Conservation (phyloP, 1,140 invertebrate genomes). For the Drosophila virilis region DNA sequence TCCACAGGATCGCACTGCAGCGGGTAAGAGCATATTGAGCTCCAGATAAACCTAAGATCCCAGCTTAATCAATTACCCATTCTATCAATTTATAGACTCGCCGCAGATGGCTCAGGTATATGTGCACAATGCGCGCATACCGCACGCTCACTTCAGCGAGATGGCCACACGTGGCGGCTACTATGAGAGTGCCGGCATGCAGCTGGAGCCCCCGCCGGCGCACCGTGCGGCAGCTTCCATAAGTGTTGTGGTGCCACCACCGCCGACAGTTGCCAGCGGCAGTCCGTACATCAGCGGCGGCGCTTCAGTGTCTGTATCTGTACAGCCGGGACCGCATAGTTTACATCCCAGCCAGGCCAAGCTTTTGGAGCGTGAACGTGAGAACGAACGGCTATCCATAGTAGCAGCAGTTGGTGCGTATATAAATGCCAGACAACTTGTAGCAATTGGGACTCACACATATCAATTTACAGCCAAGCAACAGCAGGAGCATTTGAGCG, state of each 20-base stretch:
- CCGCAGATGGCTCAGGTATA: slow-evolving; percentile 90
- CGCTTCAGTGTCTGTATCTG: slow-evolving; percentile 53
- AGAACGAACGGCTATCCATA: slow-evolving; percentile 68
- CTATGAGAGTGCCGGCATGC: slow-evolving; percentile 59
- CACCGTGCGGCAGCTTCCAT: slow-evolving; percentile 85
- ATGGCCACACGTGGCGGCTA: slow-evolving; percentile 75
- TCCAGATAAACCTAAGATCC: neutral
- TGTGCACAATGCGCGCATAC: slow-evolving; percentile 85
- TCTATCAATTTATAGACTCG: slow-evolving; percentile 85
- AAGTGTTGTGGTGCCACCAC: slow-evolving; percentile 84
- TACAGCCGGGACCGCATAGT: slow-evolving; percentile 62
- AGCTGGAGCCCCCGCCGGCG: slow-evolving; percentile 87
- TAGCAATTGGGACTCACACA: neutral
- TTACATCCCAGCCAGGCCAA: slow-evolving; percentile 77
- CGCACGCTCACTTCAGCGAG: slow-evolving; percentile 82
- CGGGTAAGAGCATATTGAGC: slow-evolving; percentile 85
- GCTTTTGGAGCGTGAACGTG: slow-evolving; percentile 70
- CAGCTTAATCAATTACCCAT: neutral
- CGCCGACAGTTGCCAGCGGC: slow-evolving; percentile 76
- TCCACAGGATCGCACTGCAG: slow-evolving; percentile 91
- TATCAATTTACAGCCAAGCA: slow-evolving; percentile 51
- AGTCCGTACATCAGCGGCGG: slow-evolving; percentile 86
- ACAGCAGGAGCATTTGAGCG: slow-evolving; percentile 55
- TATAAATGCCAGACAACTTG: neutral
- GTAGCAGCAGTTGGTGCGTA: slow-evolving; percentile 65